Evolutionary conservation across 2,888 invertebrate species (phyloP).

Genomic region (Machimus atricapillus): DNA sequence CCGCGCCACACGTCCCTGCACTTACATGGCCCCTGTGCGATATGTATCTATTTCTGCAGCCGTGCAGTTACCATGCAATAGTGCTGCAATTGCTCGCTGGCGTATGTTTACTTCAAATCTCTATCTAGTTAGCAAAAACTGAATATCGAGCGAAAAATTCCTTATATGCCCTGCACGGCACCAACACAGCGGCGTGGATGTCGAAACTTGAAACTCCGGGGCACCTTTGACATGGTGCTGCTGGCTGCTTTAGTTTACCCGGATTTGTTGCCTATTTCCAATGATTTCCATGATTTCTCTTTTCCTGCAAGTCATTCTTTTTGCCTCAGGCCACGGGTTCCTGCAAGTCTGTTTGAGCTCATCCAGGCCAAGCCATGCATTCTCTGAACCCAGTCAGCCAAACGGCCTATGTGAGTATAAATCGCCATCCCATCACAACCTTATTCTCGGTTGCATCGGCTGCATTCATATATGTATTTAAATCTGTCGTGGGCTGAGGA

Average conservation of each 20-base stretch:
- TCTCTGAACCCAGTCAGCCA: not conserved
- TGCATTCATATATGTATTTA: constrained; percentile 24
- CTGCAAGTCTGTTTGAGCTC: not conserved
- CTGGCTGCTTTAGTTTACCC: not conserved
- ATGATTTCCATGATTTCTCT: constrained; percentile 29
- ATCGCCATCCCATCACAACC: constrained; percentile 5
- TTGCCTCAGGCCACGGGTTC: not conserved
- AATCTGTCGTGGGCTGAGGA: not conserved
- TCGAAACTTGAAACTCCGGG: constrained; percentile 15
- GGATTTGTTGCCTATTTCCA: constrained; percentile 25
- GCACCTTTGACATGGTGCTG: constrained; percentile 31
- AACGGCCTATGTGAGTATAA: not conserved
- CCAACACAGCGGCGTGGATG: not conserved
- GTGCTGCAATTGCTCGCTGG: constrained; percentile 4
- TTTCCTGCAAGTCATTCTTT: not conserved
- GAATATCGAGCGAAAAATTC: constrained; percentile 32
- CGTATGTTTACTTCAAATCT: constrained; percentile 25
- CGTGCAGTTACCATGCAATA: constrained; percentile 6
- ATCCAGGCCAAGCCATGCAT: not conserved
- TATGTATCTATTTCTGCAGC: constrained; percentile 6
- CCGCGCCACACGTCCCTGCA: not conserved
- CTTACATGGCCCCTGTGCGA: not conserved
- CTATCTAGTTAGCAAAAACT: constrained; percentile 21
- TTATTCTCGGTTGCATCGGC: not conserved
- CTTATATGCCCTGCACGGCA: constrained; percentile 7